phyloP scores from a whole-genome alignment of 2,797 vertebrate species.

The Botia kubotai region DNA sequence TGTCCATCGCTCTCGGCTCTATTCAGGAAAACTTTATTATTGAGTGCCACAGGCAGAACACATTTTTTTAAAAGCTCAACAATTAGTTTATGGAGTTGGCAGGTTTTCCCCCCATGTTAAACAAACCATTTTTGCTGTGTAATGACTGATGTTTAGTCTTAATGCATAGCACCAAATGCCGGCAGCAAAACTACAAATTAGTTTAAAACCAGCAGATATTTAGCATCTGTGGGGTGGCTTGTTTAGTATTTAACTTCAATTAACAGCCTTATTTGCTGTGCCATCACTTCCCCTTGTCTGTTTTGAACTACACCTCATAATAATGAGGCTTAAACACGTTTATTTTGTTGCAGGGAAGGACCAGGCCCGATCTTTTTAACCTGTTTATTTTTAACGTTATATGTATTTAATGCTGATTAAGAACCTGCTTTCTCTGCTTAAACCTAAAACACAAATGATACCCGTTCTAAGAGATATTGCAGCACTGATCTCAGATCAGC shows the following conservation, averaged over 20 bases:
- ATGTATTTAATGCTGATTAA: slow-evolving; percentile 21
- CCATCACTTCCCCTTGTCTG: neutral
- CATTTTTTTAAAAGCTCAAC: neutral
- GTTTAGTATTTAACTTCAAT: neutral
- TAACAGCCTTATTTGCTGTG: neutral
- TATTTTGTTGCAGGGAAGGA: neutral
- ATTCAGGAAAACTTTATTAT: neutral
- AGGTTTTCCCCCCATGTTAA: neutral
- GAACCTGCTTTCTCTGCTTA: slow-evolving; percentile 21
- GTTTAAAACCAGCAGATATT: neutral
- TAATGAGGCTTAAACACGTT: slow-evolving; percentile 1
- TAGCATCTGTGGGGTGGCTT: neutral
- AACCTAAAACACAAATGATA: slow-evolving; percentile 7
- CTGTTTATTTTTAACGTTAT: slow-evolving; percentile 2
- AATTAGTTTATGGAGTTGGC: neutral
- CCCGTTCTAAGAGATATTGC: slow-evolving; percentile 20
- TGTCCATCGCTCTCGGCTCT: slow-evolving; percentile 12
- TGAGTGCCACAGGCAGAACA: neutral
- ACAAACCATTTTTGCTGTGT: neutral
- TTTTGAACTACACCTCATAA: neutral
- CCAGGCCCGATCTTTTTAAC: neutral
- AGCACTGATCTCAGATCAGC: slow-evolving; percentile 40
- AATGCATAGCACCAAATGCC: neutral
- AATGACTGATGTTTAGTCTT: neutral
- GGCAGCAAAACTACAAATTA: too few relatives aligned